Conservation (phyloP, 1,140 invertebrate species). For the Papilio xuthus region DNA sequence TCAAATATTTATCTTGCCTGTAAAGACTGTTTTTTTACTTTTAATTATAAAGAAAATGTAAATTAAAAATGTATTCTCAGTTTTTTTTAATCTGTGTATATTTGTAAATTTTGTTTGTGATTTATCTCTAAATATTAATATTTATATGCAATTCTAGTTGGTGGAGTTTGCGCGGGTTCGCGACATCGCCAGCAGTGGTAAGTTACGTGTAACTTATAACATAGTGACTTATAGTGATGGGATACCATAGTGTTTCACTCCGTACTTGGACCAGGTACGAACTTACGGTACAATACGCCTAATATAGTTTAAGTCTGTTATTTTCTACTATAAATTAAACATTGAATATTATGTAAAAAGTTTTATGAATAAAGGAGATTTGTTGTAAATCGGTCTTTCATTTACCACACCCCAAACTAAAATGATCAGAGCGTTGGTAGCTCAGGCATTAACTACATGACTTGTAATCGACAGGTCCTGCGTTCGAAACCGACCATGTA, state of each 20-base stretch:
- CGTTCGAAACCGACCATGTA: too few relatives aligned
- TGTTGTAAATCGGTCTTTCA: slow-evolving; percentile 57
- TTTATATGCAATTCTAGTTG: slow-evolving; percentile 74
- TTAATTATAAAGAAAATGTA: too few relatives aligned
- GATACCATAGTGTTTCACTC: slow-evolving; percentile 38
- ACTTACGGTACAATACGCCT: slow-evolving; percentile 46
- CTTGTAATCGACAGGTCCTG: too few relatives aligned
- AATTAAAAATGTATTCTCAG: too few relatives aligned
- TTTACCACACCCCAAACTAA: slow-evolving; percentile 39
- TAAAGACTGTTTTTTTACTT: background rate
- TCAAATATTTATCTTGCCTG: background rate
- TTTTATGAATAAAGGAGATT: slow-evolving; percentile 52
- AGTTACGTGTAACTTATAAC: slow-evolving; percentile 68
- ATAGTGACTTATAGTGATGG: slow-evolving; percentile 69
- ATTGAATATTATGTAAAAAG: slow-evolving; percentile 55
- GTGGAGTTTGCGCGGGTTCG: slow-evolving; percentile 44
- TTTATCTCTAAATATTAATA: slow-evolving; percentile 45
- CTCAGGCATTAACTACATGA: too few relatives aligned
- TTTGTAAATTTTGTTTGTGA: slow-evolving; percentile 1
- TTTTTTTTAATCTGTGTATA: background rate
- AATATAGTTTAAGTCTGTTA: slow-evolving; percentile 43
- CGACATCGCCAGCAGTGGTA: slow-evolving; percentile 58
- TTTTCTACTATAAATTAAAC: slow-evolving; percentile 43
- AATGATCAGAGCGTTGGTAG: too few relatives aligned
- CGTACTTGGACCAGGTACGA: slow-evolving; percentile 33